These are phyloP conservation scores for Platysteira castanea DNA, from an alignment of 2,113 vertebrate genomes.

Conservation along the genomic window DNA sequence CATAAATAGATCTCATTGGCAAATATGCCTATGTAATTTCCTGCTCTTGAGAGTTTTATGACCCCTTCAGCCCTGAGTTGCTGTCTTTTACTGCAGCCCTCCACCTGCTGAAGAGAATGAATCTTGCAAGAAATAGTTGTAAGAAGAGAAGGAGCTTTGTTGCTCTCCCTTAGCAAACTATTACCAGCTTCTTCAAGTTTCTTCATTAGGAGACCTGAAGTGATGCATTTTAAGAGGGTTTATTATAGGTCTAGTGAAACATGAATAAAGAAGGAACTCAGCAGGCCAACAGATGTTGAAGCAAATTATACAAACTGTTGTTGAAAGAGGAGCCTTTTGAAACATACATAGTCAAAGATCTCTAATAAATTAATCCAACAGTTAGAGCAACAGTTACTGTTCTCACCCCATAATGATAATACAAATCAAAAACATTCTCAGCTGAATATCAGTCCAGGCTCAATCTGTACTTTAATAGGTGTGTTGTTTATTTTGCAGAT, in stretches of 20 bases:
- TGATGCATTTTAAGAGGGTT: neutral
- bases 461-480: neutral
- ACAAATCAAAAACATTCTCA: neutral
- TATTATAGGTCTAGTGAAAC: neutral
- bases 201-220: constrained; percentile 17
- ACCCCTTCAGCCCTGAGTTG: neutral
- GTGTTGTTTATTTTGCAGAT: neutral
- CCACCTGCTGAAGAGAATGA: constrained; percentile 22
- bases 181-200: neutral
- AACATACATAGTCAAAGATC: neutral
- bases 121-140: neutral
- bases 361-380: neutral
- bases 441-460: neutral
- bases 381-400: neutral
- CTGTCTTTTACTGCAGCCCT: constrained; percentile 17
- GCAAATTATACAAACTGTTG: neutral
- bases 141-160: neutral
- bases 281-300: neutral
- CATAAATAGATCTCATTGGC: neutral
- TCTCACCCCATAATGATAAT: neutral
- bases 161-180: neutral
- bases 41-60: constrained; percentile 51
- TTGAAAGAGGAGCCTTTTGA: neutral
- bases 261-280: neutral
- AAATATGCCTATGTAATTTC: constrained; percentile 40